Base-by-base conservation (phyloP, 2,113 vertebrate species). In the Penelope pileata region DNA sequence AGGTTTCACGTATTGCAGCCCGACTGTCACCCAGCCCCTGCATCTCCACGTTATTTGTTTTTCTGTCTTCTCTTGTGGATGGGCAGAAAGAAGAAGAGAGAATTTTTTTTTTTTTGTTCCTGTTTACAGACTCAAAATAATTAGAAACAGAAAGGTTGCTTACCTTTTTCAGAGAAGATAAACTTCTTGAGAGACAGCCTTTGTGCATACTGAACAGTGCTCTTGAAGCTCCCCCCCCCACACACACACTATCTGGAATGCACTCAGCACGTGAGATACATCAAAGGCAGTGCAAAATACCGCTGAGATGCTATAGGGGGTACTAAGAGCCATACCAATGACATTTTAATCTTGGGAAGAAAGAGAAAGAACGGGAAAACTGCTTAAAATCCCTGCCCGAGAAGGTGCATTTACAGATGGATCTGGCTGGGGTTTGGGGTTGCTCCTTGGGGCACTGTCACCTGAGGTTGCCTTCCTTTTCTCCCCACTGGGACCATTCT, bases 111-210 rank as follows among this genome's bases (percentile, higher is more conserved):
- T 5, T 68, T 88, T 83, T 86, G n/a, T n/a, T 42, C 53, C 36
- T 90, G 48, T 73, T 85, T 88, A 68, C 54, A 91, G 40, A 79
- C 53, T 83, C 58, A 48, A 76, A 83, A 59, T 69, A 68, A 83
- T 83, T 91, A 90, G 63, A 92, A 93, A 70, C 74, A 91, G 83
- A 76, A 93, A 70, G 53, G 50, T 30, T 79, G n/a, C 45, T 53
- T 93, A 77, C 75, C 75, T 88, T 85, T 83, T 90, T 60, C 40
- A 32, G 27, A 34, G 58, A 91, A 90, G 85, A 85, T 34, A 83
- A 91, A 93, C 70, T 90, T 85, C 51, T 74, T 51, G 83, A 93
- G 85, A 78, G 48, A 47, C 48, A 79, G 75, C 10, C 58, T 90
- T 94, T 93, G 53, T 93, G 63, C 32, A 83, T 75, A 56, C 1